Percentiles rank a stretch among this genome's conserved stretches.
Evolutionary conservation across 2,797 vertebrate genomes (phyloP).

Genomic region (Margarornis squamiger): DNA sequence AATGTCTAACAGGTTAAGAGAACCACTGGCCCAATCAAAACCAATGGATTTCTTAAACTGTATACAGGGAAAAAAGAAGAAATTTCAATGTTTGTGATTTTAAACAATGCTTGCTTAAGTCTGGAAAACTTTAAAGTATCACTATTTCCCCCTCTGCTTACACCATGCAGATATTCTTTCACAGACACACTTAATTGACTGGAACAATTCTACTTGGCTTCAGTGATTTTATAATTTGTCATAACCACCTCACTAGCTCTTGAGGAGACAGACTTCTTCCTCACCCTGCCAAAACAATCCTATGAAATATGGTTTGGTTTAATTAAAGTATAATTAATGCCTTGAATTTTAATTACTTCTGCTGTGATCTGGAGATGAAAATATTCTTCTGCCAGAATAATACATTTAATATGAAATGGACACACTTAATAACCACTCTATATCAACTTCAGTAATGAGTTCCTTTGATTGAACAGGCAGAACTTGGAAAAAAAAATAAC

Average conservation of each 20-base stretch:
- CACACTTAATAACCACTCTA: not conserved
- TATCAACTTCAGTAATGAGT: conserved; percentile 31
- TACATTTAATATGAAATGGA: not conserved
- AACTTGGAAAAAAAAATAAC: not conserved
- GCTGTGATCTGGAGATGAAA: conserved; percentile 43
- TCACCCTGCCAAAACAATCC: conserved; percentile 26
- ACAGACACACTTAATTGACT: conserved; percentile 5
- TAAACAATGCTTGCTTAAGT: not conserved
- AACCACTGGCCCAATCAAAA: not conserved
- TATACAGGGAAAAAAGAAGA: not conserved
- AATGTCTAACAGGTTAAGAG: not conserved
- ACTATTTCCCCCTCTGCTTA: not conserved
- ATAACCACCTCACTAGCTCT: not conserved
- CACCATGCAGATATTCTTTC: not conserved
- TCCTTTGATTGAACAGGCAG: conserved; percentile 37
- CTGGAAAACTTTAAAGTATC: not conserved
- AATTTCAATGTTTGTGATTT: not conserved
- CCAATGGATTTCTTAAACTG: not conserved
- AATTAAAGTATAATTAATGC: conserved; percentile 48
- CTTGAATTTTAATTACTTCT: conserved; percentile 55
- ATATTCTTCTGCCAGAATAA: conserved; percentile 43
- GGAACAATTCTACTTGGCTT: conserved; percentile 49
- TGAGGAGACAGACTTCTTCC: conserved; percentile 29
- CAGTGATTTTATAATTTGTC: conserved; percentile 36
- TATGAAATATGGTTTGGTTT: conserved; percentile 37